phyloP scores from a whole-genome alignment of 2,113 vertebrate genomes.

The Pao palembangensis region DNA sequence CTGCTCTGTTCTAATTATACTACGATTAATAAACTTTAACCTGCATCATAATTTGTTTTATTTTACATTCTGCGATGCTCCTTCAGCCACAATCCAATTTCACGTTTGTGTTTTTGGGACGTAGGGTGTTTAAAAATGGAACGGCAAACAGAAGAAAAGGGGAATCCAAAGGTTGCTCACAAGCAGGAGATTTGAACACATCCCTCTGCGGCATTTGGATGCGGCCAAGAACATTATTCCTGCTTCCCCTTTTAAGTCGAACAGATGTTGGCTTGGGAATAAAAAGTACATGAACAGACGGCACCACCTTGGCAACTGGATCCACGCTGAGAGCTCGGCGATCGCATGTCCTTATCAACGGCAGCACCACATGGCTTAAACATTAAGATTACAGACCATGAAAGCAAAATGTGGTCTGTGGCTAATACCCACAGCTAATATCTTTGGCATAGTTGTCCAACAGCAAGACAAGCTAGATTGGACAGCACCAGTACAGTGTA shows the following conservation, averaged over 20 bases:
- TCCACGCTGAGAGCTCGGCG: conserved; percentile 10
- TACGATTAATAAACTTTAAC: conserved; percentile 47
- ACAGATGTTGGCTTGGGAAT: conserved; percentile 41
- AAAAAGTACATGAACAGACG: conserved; percentile 6
- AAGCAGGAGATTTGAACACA: conserved; percentile 29
- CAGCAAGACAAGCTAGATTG: conserved; percentile 29
- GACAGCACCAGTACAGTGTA: conserved; percentile 29
- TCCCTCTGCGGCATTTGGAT: conserved; percentile 30
- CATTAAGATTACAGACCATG: conserved; percentile 49
- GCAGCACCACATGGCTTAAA: conserved; percentile 35
- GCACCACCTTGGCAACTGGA: conserved; percentile 8
- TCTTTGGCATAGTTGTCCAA: conserved; percentile 39
- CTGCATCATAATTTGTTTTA: conserved; percentile 32
- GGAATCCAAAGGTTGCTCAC: conserved; percentile 20
- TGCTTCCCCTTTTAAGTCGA: conserved; percentile 41
- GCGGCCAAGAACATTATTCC: conserved; percentile 38
- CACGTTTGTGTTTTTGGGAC: conserved; percentile 22
- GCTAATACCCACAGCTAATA: conserved; percentile 58
- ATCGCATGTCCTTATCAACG: conserved; percentile 38
- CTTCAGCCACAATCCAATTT: conserved; percentile 28
- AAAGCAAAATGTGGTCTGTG: conserved; percentile 39
- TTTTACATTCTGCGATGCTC: conserved; percentile 18
- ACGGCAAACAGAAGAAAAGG: conserved; percentile 1
- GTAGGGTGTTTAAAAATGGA: conserved; percentile 12
- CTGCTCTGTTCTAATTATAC: conserved; percentile 48